Percentiles rank a stretch among this genome's conserved stretches.
These are phyloP conservation scores for Halcyon malimbica DNA, from an alignment of 2,113 vertebrate species.

Conservation along the genomic window DNA sequence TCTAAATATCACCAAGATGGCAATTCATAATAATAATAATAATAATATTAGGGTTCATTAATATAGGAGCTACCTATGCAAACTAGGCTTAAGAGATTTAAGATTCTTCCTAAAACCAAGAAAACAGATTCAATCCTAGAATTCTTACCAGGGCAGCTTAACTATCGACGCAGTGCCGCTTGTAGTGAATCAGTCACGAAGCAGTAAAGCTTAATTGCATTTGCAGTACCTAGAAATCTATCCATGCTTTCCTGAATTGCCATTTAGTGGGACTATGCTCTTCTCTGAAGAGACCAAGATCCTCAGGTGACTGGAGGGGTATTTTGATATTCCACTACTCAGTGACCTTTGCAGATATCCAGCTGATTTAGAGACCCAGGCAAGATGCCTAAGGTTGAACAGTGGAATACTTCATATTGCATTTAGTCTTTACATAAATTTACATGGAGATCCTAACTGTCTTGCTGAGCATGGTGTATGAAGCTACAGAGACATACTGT, in stretches of 20 bases:
- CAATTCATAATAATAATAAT: not conserved
- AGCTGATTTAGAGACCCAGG: not conserved
- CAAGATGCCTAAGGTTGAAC: not conserved
- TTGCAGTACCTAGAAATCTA: not conserved
- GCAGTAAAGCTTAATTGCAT: no score
- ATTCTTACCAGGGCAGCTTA: not conserved
- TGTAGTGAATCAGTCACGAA: fast-evolving
- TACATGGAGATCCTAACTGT: not conserved
- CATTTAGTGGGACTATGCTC: not conserved
- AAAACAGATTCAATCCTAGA: not conserved
- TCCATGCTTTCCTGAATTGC: not conserved
- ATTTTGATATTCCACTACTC: not conserved
- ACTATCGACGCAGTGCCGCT: fast-evolving
- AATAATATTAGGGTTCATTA: not conserved
- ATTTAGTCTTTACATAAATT: not conserved
- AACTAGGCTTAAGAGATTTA: not conserved
- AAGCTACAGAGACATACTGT: not conserved
- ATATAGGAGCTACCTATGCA: not conserved
- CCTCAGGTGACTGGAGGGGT: not conserved
- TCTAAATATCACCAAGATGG: not conserved
- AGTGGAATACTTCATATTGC: not conserved
- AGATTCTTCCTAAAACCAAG: not conserved
- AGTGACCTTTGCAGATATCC: not conserved
- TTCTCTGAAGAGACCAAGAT: no score
- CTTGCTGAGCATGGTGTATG: not conserved